Evolutionary conservation across 2,888 invertebrate genomes (phyloP), one percentile per base, ranked within the genome.

Genomic region (Drosophila leonis): DNA sequence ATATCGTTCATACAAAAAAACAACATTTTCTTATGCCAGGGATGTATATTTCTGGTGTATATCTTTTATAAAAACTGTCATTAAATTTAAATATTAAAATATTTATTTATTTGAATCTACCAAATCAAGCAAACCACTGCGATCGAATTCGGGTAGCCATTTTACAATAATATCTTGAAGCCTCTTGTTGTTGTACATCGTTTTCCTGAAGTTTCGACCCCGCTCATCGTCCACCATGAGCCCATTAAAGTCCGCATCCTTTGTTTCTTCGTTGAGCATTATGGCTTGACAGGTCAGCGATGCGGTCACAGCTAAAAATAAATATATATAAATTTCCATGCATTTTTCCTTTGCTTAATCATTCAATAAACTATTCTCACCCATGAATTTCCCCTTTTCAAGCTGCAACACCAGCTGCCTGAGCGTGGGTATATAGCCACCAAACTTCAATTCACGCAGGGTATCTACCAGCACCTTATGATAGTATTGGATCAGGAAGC

Each of bases 401-500:
- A 91, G 70, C 64, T 92, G 92, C 6, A 91, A 9, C 12, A 85
- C 80, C 5, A 93, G 65, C 52, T 91, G 83, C 60, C 90, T 86
- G 12, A 93, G 65, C 0, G 87, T 90, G 15, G 93, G 93, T 29
- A 92, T 91, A 33, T 79, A 72, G 0, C 84, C 90, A 0, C 41
- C 65, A 59, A 85, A 93, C 4, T 82, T 71, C 10, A 93, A 62
- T 4, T 79, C 72, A 9, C 48, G 74, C 9, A 93, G 76, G 4
- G 88, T 90, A 10, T 85, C 81, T 1, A 70, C 68, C 10, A 93
- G 80, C 1, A 88, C 75, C 1, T 44, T 35, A 61, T 93, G 87
- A 67, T 93, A 93, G 65, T 86, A 90, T 44, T 92, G 90, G 4
- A 93, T 67, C 8, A 93, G 49, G 27, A 82, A 88, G 39, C 92